Evolutionary conservation across 2,888 invertebrate species (phyloP), one percentile per base, ranked within the genome.

Genomic region (Caenorhabditis panamensis): DNA sequence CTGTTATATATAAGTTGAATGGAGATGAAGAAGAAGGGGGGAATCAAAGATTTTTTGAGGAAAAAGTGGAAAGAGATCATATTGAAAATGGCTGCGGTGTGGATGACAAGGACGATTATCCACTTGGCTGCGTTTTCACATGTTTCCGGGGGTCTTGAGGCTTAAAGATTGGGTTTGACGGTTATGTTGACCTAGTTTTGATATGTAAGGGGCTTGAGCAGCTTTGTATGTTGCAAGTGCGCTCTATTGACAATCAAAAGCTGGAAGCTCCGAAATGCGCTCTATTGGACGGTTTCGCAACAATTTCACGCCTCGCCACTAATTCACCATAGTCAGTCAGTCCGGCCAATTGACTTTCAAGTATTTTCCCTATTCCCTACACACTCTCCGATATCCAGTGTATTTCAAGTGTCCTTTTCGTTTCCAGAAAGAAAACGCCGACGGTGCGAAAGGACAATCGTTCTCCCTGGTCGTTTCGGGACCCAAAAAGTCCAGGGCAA

Each of bases 331-430:
- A 13, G 36, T 28, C 37, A n/a, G n/a, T 20, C 47, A 47, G 47
- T 47, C 47, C 64, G 56, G 58, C 51, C 73, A 95, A 95, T 94
- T 94, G 91, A 94, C 94, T 85, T 95, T 94, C 91, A 96, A 96
- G 0, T 94, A 95, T 95, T 91, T 96, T 96, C 86, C 95, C 28
- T 44, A 24, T 18, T 44, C 11, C 22, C n/a, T n/a, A n/a, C n/a
- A n/a, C n/a, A n/a, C n/a, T n/a, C n/a, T n/a, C n/a, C n/a, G n/a
- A n/a, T n/a, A n/a, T n/a, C n/a, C n/a, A 78, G 95, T 95, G 86
- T 41, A 41, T 41, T 18, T n/a, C n/a, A 9, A 49, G 20, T 22
- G 11, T 49, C 20, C 49, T 2, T 53, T 24, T 16, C 8, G 22
- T 41, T 85, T 84, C 63, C 80, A 88, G 88, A 84, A 78, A 53